phyloP scores from a whole-genome alignment of 2,888 invertebrate species.

The Lydus trimaculatus region DNA sequence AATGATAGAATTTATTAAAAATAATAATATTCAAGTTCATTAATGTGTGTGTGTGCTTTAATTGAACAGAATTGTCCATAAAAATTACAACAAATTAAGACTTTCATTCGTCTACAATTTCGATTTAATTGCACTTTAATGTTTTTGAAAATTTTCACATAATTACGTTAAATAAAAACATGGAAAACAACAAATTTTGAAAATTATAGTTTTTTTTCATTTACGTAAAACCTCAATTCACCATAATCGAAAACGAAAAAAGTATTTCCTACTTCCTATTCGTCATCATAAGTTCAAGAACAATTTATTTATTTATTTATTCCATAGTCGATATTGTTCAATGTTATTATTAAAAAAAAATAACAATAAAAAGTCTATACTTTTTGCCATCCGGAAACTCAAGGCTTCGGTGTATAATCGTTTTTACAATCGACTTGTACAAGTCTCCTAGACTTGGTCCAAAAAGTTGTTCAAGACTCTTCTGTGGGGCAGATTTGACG shows the following conservation, averaged over 20 bases:
- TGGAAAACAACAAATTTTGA: not conserved
- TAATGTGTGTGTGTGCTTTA: not conserved
- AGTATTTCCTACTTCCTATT: not conserved
- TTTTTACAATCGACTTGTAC: no score
- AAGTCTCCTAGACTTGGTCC: no score
- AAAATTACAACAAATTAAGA: not conserved
- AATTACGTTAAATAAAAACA: not conserved
- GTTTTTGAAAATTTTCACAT: not conserved
- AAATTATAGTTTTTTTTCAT: not conserved
- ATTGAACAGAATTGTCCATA: not conserved
- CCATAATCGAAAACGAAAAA: not conserved
- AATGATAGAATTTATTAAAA: not conserved
- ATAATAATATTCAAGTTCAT: not conserved
- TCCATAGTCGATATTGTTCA: not conserved
- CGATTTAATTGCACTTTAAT: not conserved
- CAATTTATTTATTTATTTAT: not conserved
- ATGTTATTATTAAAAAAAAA: no score
- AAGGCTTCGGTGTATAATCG: no score
- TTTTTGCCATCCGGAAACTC: no score
- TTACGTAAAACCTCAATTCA: no score
- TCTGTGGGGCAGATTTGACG: no score
- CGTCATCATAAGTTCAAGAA: not conserved
- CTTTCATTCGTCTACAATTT: slow-evolving; percentile 1
- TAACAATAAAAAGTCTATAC: no score
- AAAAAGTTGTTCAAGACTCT: no score